Percentiles rank a stretch among this genome's conserved stretches.
phyloP scores from a whole-genome alignment of 1,140 invertebrate genomes.

The Drosophila kanapiae region DNA sequence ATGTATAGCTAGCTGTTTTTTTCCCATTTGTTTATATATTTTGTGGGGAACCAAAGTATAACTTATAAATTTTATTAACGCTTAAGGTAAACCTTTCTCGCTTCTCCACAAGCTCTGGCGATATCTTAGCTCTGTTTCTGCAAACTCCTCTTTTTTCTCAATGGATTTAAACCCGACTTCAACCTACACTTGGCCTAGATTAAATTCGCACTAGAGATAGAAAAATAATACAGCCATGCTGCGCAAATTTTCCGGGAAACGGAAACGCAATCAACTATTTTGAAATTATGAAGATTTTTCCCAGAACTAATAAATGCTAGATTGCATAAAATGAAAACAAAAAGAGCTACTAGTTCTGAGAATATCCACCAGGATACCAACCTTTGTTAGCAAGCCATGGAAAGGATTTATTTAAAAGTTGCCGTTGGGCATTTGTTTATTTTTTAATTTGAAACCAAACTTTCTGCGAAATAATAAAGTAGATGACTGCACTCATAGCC shows the following conservation, averaged over 20 bases:
- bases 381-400: neutral
- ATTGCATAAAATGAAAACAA: neutral
- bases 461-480: neutral
- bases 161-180: neutral
- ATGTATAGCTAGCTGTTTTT: slow-evolving; percentile 9
- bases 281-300: neutral
- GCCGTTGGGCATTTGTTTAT: neutral
- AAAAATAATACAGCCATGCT: neutral
- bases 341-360: neutral
- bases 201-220: neutral
- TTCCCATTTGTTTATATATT: neutral
- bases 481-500: too few relatives aligned
- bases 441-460: neutral
- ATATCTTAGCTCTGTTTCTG: neutral
- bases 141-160: too few relatives aligned
- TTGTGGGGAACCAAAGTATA: neutral
- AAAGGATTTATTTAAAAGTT: neutral
- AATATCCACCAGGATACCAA: too few relatives aligned
- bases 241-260: neutral
- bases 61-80: slow-evolving; percentile 6
- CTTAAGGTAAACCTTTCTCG: neutral
- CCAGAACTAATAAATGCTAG: neutral
- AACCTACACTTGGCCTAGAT: neutral
- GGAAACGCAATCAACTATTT: neutral
- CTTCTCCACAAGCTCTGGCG: too few relatives aligned